Conservation (phyloP, 1,140 invertebrate genomes). For the Drusus annulatus region DNA sequence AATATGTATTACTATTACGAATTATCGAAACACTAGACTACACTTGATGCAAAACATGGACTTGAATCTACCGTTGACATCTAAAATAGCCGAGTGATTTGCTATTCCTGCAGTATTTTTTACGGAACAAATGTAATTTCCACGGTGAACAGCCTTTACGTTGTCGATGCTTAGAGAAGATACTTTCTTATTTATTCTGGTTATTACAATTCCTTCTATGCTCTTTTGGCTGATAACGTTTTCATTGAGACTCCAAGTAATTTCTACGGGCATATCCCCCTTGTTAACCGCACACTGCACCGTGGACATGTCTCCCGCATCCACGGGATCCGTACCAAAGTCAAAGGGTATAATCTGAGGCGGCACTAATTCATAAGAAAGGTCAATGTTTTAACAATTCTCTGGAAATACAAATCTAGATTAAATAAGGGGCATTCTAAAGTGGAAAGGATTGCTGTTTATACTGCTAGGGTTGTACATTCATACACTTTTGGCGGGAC, state of each 20-base stretch:
- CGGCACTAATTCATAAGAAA: conserved; percentile 61
- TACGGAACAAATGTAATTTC: conserved; percentile 78
- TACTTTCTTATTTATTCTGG: conserved; percentile 77
- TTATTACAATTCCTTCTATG: conserved; percentile 71
- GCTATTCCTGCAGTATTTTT: conserved; percentile 73
- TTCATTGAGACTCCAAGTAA: conserved; percentile 80
- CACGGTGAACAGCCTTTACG: conserved; percentile 71
- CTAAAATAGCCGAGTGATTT: conserved; percentile 71
- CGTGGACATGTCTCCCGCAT: conserved; percentile 83
- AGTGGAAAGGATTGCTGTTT: too few relatives aligned
- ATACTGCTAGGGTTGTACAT: not conserved
- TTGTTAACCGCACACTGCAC: conserved; percentile 81
- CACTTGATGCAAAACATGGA: conserved; percentile 1
- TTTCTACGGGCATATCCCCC: conserved; percentile 80
- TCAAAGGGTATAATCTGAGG: conserved; percentile 73
- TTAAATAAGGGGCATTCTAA: too few relatives aligned
- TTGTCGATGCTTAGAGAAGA: conserved; percentile 77
- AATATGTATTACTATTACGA: conserved; percentile 38
- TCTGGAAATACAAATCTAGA: not conserved
- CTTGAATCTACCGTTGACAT: conserved; percentile 72
- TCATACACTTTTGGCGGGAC: conserved; percentile 52
- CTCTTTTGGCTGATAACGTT: conserved; percentile 65
- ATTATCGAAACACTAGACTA: conserved; percentile 16
- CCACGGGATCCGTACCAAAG: conserved; percentile 80
- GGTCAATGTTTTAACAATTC: not conserved